Evolutionary conservation across 2,797 vertebrate species (phyloP), one percentile per base, ranked within the genome.

Genomic region (Melanotaenia parkinsoni): DNA sequence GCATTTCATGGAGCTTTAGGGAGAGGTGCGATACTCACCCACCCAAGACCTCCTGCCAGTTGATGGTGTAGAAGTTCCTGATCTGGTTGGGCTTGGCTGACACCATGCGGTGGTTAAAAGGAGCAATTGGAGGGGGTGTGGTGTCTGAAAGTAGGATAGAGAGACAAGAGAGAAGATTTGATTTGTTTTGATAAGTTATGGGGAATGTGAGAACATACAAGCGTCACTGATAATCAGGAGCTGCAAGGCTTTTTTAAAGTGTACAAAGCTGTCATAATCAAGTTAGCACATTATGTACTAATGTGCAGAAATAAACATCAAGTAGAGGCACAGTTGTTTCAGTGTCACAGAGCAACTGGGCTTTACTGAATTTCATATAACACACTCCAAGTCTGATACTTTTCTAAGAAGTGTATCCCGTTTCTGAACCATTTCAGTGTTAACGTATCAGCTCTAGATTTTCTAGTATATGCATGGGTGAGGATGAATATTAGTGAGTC

Each of bases 61-160:
- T 96, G 91, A 99, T 96, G 24, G 95, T 95, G 78, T 99, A 99
- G 83, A 96, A 96, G 89, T 94, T 97, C 89, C 83, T 95, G 88
- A 99, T 95, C 63, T 95, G 95, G 81, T 94, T 92, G 71, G 95
- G 95, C 85, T 96, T 99, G 77, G 96, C 94, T n/a, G 95, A 96
- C 72, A 99, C 96, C 28, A 98, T 91, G 47, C 96, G 96, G 78
- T 99, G 98, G 87, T 90, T 94, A 72, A 99, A 99, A 6, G 98
- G 98, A 63, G 98, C 97, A 0, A 91, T 50, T 7, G 96, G 95
- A 70, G 96, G 94, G 12, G 87, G 91, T 47, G 67, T 80, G 28
- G 91, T 93, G 86, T 96, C 98, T 99, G 20, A 78, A 53, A 92
- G 72, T 6, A 3, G 22, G 47, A 70, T 13, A 24, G 40, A 67